phyloP scores from a whole-genome alignment of 2,797 vertebrate genomes.

The Notolabrus celidotus region DNA sequence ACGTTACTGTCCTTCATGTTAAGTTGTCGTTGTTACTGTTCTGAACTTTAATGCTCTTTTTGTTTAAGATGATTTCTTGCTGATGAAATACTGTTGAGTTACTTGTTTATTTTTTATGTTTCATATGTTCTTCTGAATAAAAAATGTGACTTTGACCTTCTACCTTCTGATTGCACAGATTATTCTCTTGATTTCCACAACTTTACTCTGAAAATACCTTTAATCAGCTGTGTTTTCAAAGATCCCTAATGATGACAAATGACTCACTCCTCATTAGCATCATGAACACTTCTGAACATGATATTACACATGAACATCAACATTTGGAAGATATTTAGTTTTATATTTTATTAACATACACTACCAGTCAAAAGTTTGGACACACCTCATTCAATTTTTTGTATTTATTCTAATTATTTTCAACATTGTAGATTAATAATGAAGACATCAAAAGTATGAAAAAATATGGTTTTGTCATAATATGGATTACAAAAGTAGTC shows the following conservation, averaged over 20 bases:
- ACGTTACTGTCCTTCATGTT: neutral
- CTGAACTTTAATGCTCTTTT: neutral
- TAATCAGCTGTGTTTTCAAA: no score
- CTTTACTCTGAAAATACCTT: neutral
- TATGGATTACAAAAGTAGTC: no score
- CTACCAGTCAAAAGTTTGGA: no score
- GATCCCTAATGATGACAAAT: neutral
- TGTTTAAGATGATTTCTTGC: slow-evolving; percentile 3
- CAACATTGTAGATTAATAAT: no score
- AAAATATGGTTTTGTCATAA: no score
- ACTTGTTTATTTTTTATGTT: neutral
- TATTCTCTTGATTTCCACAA: neutral
- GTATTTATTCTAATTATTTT: no score
- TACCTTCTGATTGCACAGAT: neutral
- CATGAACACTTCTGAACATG: no score
- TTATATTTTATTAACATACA: no score
- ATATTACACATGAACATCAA: no score
- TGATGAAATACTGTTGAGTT: neutral
- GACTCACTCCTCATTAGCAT: neutral
- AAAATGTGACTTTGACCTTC: neutral
- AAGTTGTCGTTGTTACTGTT: slow-evolving; percentile 3
- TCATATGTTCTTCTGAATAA: slow-evolving; percentile 9
- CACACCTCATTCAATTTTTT: no score
- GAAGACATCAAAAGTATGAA: no score
- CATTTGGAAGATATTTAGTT: no score